These are phyloP conservation scores for Phengaris arion DNA, from an alignment of 2,888 invertebrate species.

Conservation along the genomic window DNA sequence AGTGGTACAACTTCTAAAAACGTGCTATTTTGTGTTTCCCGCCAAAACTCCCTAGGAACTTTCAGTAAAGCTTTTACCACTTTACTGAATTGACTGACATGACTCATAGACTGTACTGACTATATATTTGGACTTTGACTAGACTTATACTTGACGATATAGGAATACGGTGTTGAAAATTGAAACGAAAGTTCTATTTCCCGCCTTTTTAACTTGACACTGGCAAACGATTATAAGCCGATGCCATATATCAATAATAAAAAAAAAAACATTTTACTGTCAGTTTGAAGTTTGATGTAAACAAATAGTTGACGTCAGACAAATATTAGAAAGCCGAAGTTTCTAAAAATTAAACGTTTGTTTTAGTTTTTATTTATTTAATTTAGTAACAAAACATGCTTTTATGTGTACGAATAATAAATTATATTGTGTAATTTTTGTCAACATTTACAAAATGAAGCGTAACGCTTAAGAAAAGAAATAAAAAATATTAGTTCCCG, in stretches of 20 bases:
- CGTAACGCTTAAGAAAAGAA: background rate
- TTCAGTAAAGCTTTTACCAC: too few species aligned
- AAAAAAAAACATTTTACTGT: background rate
- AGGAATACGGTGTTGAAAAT: too few species aligned
- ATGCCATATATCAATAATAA: background rate
- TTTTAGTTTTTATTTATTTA: background rate
- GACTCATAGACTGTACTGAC: too few species aligned
- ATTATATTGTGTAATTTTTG: background rate
- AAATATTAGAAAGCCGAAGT: constrained; percentile 1
- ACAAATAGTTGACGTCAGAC: constrained; percentile 19
- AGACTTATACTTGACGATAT: too few species aligned
- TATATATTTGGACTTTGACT: too few species aligned
- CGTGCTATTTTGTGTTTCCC: too few species aligned
- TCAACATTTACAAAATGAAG: background rate
- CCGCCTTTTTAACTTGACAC: too few species aligned
- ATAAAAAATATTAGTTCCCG: background rate
- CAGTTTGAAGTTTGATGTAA: background rate
- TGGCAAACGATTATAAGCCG: too few species aligned
- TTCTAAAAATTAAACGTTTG: constrained; percentile 16
- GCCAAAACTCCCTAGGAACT: too few species aligned
- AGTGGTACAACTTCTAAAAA: too few species aligned
- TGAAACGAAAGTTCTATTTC: too few species aligned
- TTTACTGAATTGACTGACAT: too few species aligned
- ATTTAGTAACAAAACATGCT: background rate
- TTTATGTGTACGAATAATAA: background rate